Evolutionary conservation across 1,140 invertebrate species (phyloP).

Genomic region (Caenorhabditis elegans): WBcel235 BX284605.5:10495001-10495500

Average conservation of each 20-base stretch:
- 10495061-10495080: not conserved
- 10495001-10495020: not conserved
- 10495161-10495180: not conserved
- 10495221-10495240: not conserved
- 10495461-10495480: constrained; percentile 38
- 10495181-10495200: not conserved
- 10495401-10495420: constrained; percentile 12
- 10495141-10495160: not conserved
- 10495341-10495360: no score
- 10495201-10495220: constrained; percentile 20
- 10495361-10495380: no score
- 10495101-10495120: constrained; percentile 5
- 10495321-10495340: no score
- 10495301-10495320: not conserved
- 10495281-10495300: not conserved
- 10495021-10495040: constrained; percentile 15
- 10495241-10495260: not conserved
- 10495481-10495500: constrained; percentile 44
- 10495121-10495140: not conserved
- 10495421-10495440: constrained; percentile 39
- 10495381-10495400: constrained; percentile 40
- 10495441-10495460: constrained; percentile 38
- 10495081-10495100: not conserved
- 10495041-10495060: not conserved
- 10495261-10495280: not conserved